Conservation (phyloP, 1,140 invertebrate species). For the Elymnias hypermnestra region DNA sequence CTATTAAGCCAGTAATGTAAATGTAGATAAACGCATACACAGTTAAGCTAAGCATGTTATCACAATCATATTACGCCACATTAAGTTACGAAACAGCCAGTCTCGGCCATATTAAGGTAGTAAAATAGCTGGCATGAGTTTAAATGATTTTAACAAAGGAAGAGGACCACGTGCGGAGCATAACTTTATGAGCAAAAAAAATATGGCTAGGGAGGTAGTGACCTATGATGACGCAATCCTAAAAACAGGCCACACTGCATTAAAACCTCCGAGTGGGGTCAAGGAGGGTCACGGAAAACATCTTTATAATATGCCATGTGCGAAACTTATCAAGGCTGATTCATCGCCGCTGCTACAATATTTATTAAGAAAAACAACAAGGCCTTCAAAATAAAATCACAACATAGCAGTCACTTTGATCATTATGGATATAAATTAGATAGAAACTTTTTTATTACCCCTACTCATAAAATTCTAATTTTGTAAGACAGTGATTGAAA, state of each 20-base stretch:
- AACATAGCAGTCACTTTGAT: neutral
- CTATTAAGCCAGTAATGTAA: constrained; percentile 7
- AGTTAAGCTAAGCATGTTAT: constrained; percentile 15
- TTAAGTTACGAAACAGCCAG: constrained; percentile 46
- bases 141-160: constrained; percentile 66
- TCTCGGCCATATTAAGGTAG: constrained; percentile 52
- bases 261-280: constrained; percentile 46
- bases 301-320: constrained; percentile 31
- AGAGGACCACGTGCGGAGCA: constrained; percentile 60
- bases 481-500: no score
- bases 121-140: constrained; percentile 53
- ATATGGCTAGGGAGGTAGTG: constrained; percentile 68
- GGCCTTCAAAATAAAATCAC: neutral
- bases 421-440: no score
- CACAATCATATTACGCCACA: constrained; percentile 60
- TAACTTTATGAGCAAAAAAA: constrained; percentile 66
- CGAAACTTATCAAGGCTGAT: constrained; percentile 25
- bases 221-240: constrained; percentile 68
- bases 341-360: constrained; percentile 1
- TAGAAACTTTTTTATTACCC: no score
- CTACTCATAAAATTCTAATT: no score
- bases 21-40: constrained; percentile 20
- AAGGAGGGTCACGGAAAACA: constrained; percentile 64
- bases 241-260: constrained; percentile 68
- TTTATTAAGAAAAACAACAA: neutral